Evolutionary conservation across 2,888 invertebrate genomes (phyloP).

Genomic region (Anagyrus pseudococci): DNA sequence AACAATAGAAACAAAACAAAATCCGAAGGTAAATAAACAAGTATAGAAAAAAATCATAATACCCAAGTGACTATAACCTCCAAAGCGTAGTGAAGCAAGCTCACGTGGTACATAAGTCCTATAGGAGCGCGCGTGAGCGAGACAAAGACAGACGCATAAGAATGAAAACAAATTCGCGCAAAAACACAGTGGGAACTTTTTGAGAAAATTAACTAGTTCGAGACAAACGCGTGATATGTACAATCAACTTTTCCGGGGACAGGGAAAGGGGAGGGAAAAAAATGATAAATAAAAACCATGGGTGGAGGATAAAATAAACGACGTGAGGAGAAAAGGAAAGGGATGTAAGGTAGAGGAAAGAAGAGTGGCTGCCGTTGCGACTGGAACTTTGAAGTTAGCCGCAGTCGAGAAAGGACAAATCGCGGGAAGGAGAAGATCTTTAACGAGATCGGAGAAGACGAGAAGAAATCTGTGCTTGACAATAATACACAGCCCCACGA

Average conservation of each 20-base stretch:
- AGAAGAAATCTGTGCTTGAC: too few species aligned
- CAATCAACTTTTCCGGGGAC: too few species aligned
- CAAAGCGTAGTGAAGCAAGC: slow-evolving; percentile 23
- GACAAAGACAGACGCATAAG: slow-evolving; percentile 15
- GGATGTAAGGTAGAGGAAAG: slow-evolving; percentile 7
- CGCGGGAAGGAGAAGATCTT: too few species aligned
- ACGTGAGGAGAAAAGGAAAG: not conserved
- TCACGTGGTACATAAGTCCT: slow-evolving; percentile 30
- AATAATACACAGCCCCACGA: too few species aligned
- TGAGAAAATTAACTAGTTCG: too few species aligned
- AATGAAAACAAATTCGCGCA: slow-evolving; percentile 5
- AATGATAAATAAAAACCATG: not conserved
- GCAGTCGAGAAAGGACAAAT: slow-evolving; percentile 4
- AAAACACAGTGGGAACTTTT: too few species aligned
- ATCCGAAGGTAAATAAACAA: not conserved
- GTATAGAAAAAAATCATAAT: not conserved
- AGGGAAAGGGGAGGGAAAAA: too few species aligned
- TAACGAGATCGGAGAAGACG: too few species aligned
- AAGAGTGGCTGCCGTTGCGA: not conserved
- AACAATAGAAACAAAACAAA: too few species aligned
- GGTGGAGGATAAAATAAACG: not conserved
- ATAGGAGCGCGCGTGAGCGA: not conserved
- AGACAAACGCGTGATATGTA: too few species aligned
- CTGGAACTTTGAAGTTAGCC: slow-evolving; percentile 32
- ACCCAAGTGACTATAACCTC: slow-evolving; percentile 25